phyloP scores from a whole-genome alignment of 1,140 invertebrate species.

The Acromyrmex charruanus region DNA sequence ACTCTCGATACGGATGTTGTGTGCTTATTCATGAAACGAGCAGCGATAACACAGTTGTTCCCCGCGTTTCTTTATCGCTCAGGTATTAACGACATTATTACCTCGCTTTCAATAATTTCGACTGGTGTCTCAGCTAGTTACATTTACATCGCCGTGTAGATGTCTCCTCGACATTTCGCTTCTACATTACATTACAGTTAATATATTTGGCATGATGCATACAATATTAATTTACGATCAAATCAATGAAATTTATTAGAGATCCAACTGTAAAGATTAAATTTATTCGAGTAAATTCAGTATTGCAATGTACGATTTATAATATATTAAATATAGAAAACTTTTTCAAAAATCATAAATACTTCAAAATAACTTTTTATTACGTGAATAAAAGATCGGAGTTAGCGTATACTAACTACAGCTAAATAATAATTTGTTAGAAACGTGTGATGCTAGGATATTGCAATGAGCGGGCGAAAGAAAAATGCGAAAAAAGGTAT shows the following conservation, averaged over 20 bases:
- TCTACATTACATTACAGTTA: not conserved
- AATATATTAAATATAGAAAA: not conserved
- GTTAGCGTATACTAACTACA: not conserved
- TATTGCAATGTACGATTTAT: not conserved
- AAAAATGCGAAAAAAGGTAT: slow-evolving; percentile 23
- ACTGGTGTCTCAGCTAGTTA: slow-evolving; percentile 37
- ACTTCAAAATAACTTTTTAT: not conserved
- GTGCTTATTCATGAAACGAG: slow-evolving; percentile 68
- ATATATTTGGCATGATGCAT: not conserved
- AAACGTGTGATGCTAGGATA: not conserved
- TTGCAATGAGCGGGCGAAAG: not conserved
- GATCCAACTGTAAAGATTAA: not conserved
- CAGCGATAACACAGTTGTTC: slow-evolving; percentile 48
- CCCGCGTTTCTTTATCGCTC: slow-evolving; percentile 56
- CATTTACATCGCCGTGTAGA: slow-evolving; percentile 43
- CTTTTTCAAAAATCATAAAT: not conserved
- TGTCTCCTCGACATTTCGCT: slow-evolving; percentile 1
- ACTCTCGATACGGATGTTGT: slow-evolving; percentile 48
- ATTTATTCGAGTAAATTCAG: not conserved
- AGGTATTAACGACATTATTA: slow-evolving; percentile 20
- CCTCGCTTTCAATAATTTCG: slow-evolving; percentile 63
- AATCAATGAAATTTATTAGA: slow-evolving; percentile 2
- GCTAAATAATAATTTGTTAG: slow-evolving; percentile 2
- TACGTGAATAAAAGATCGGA: not conserved
- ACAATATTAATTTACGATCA: slow-evolving; percentile 17